Percentiles rank a stretch among this genome's conserved stretches.
Conservation (phyloP, 2,888 invertebrate genomes). For the Napeogenes sylphis region DNA sequence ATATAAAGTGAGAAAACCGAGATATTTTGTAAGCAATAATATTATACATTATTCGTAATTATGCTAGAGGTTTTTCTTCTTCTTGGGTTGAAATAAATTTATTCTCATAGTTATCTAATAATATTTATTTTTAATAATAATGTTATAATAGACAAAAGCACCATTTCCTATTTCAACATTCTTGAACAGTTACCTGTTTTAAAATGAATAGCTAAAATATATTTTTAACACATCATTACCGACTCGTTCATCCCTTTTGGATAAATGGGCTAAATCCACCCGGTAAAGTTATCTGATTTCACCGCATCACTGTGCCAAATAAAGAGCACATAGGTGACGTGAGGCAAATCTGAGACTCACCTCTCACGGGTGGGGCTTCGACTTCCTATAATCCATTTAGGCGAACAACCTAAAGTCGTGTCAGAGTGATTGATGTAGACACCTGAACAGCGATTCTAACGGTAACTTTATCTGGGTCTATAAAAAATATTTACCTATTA, state of each 20-base stretch:
- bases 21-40: too few species aligned
- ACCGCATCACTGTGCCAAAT: slow-evolving; percentile 67
- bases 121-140: too few species aligned
- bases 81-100: too few species aligned
- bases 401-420: slow-evolving; percentile 73
- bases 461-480: slow-evolving; percentile 65
- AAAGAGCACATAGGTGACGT: slow-evolving; percentile 64
- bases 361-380: slow-evolving; percentile 52
- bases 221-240: slow-evolving; percentile 11
- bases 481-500: slow-evolving; percentile 51
- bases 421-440: slow-evolving; percentile 71
- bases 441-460: slow-evolving; percentile 53
- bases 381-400: slow-evolving; percentile 76
- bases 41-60: too few species aligned
- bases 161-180: too few species aligned
- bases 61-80: too few species aligned
- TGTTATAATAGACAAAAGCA: too few species aligned
- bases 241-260: slow-evolving; percentile 8
- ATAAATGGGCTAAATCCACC: slow-evolving; percentile 10
- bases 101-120: too few species aligned
- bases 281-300: slow-evolving; percentile 39
- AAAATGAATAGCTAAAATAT: too few species aligned
- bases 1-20: too few species aligned
- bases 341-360: slow-evolving; percentile 67
- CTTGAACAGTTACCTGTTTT: too few species aligned